These are phyloP conservation scores for Scaptomyza hsui DNA, from an alignment of 1,140 invertebrate species.

Conservation along the genomic window DNA sequence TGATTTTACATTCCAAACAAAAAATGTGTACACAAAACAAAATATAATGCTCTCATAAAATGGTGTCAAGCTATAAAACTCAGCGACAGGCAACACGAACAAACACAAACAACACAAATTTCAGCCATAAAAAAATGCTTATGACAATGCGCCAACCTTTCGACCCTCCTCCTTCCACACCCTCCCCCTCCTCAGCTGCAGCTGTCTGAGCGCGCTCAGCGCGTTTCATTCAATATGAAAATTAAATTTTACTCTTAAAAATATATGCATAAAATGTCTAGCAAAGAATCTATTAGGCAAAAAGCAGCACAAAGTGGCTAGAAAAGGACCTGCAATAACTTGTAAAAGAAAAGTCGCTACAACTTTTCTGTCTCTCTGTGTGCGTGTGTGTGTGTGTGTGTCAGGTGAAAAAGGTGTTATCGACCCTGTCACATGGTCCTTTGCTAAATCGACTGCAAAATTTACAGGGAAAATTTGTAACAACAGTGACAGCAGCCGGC, in stretches of 20 bases:
- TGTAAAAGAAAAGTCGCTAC: slow-evolving; percentile 8
- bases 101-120: slow-evolving; percentile 6
- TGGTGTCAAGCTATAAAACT: slow-evolving; percentile 37
- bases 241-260: slow-evolving; percentile 45
- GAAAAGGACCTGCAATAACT: slow-evolving; percentile 3
- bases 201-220: slow-evolving; percentile 1
- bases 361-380: slow-evolving; percentile 4
- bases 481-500: slow-evolving; percentile 1
- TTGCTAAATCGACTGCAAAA: slow-evolving; percentile 69
- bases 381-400: slow-evolving; percentile 7
- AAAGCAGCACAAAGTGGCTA: slow-evolving; percentile 3
- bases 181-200: background rate
- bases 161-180: too few relatives aligned
- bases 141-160: slow-evolving; percentile 11
- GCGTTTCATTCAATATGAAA: slow-evolving; percentile 44
- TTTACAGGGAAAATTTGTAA: slow-evolving; percentile 39
- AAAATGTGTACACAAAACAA: background rate
- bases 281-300: slow-evolving; percentile 5
- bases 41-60: slow-evolving; percentile 25
- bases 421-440: slow-evolving; percentile 30
- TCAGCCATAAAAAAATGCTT: slow-evolving; percentile 24
- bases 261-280: slow-evolving; percentile 25
- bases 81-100: slow-evolving; percentile 1
- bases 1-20: slow-evolving; percentile 13
- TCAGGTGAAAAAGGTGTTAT: slow-evolving; percentile 15